Evolutionary conservation across 2,113 vertebrate species (phyloP).

Genomic region (Melanostigma gelatinosum): DNA sequence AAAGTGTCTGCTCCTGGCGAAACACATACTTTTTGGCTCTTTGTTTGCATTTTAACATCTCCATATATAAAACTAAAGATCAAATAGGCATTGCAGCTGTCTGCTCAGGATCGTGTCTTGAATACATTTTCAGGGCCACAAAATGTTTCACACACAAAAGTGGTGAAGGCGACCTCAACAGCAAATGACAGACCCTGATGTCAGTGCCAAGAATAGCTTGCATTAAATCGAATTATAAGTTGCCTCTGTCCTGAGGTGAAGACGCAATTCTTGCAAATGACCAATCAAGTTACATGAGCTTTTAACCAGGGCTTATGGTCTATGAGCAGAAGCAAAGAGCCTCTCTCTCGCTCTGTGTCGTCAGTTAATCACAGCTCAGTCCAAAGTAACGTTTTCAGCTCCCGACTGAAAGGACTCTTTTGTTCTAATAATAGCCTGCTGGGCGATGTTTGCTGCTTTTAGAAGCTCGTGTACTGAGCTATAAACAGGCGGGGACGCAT

Average conservation of each 20-base stretch:
- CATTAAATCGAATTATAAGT: slow-evolving; percentile 18
- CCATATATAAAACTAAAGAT: not conserved
- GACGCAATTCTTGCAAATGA: slow-evolving; percentile 25
- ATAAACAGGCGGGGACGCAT: slow-evolving; percentile 62
- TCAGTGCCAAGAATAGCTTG: slow-evolving; percentile 18
- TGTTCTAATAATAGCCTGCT: slow-evolving; percentile 71
- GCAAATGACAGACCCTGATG: slow-evolving; percentile 3
- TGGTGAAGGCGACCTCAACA: not conserved
- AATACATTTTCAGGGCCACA: not conserved
- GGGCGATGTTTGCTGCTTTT: slow-evolving; percentile 41
- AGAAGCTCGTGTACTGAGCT: slow-evolving; percentile 40
- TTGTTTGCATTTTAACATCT: not conserved
- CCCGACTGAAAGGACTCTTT: slow-evolving; percentile 54
- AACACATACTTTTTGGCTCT: not conserved
- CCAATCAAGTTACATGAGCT: slow-evolving; percentile 26
- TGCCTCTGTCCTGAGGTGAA: not conserved
- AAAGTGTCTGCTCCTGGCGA: not conserved
- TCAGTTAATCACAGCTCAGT: slow-evolving; percentile 43
- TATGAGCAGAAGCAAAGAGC: slow-evolving; percentile 9
- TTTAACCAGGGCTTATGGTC: not conserved
- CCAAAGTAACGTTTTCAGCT: slow-evolving; percentile 36
- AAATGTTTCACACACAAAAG: not conserved
- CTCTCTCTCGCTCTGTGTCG: slow-evolving; percentile 2
- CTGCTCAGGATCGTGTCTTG: not conserved
- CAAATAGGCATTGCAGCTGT: not conserved